Evolutionary conservation across 2,888 invertebrate species (phyloP).

Genomic region (Conomelus anceps): DNA sequence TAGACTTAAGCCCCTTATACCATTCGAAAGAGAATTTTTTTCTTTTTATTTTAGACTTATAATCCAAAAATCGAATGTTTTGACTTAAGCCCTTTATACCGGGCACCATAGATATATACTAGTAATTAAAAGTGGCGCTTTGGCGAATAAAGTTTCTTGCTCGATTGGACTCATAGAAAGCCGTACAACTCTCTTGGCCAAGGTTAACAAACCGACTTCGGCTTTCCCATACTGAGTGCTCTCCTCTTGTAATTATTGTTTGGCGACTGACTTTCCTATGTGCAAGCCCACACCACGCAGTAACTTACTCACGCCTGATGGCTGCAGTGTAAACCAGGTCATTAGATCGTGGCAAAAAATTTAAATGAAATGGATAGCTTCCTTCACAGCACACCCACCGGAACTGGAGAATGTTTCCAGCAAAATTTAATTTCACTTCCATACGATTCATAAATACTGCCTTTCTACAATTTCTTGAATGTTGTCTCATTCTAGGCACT

Average conservation of each 20-base stretch:
- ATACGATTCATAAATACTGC: background rate
- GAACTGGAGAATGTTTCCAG: background rate
- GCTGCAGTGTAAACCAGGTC: background rate
- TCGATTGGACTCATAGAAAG: background rate
- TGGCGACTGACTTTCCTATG: background rate
- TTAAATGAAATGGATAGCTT: background rate
- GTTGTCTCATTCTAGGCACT: no score
- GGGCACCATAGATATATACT: no score
- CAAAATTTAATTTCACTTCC: background rate
- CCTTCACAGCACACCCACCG: background rate
- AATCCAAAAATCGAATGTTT: no score
- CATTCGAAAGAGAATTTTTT: no score
- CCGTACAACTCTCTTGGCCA: background rate
- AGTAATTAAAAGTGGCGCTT: background rate
- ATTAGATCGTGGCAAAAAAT: background rate
- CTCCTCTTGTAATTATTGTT: background rate
- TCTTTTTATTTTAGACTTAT: no score
- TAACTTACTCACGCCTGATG: background rate
- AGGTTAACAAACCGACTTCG: background rate
- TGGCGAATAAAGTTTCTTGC: background rate
- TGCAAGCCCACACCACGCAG: background rate
- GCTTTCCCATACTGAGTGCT: background rate
- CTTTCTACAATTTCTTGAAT: background rate
- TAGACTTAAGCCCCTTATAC: no score
- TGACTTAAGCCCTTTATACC: no score